Evolutionary conservation across 1,140 invertebrate species (phyloP).

Genomic region (Tetramorium simillimum): DNA sequence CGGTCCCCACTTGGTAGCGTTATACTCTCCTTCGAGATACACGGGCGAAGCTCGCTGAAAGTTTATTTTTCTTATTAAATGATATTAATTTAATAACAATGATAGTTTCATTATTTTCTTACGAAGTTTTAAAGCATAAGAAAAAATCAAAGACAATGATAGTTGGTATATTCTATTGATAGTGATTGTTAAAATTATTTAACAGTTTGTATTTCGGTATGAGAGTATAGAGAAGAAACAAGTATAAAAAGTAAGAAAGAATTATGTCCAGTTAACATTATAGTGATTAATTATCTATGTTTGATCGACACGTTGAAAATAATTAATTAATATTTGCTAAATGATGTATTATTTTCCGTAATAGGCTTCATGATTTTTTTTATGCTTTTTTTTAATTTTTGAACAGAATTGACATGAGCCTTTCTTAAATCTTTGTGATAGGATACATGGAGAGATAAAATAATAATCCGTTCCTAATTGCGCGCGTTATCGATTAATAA

Average conservation of each 20-base stretch:
- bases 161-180: neutral
- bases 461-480: neutral
- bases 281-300: neutral
- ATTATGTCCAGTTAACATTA: neutral
- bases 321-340: neutral
- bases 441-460: conserved; percentile 32
- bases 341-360: neutral
- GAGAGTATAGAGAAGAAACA: neutral
- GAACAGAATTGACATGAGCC: neutral
- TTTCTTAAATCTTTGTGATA: conserved; percentile 16
- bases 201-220: neutral
- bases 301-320: neutral
- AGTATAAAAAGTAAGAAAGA: neutral
- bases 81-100: neutral
- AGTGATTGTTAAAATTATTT: conserved; percentile 3
- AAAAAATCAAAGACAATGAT: neutral
- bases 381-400: neutral
- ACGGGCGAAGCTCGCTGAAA: conserved; percentile 84
- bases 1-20: conserved; percentile 84
- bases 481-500: neutral
- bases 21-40: conserved; percentile 85
- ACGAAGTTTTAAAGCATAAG: neutral
- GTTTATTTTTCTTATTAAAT: conserved; percentile 23
- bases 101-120: neutral
- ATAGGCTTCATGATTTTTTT: neutral